Evolutionary conservation across 2,113 vertebrate species (phyloP).

Genomic region (Oxygymnocypris stewartii): DNA sequence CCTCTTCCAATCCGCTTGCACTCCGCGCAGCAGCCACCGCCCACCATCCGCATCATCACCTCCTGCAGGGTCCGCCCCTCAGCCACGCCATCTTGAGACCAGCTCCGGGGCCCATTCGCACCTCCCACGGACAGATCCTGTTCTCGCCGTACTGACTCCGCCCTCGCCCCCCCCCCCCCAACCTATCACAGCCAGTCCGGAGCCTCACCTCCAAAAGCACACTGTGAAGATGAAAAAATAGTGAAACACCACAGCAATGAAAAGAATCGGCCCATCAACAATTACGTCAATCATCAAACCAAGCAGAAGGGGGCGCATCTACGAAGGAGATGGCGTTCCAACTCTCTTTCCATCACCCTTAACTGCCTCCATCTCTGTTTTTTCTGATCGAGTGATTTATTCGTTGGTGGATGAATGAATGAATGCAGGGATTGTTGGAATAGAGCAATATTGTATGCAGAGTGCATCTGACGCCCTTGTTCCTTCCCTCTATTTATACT

Average conservation of each 20-base stretch:
- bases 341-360: slow-evolving; percentile 65
- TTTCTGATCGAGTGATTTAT: slow-evolving; percentile 58
- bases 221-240: slow-evolving; percentile 77
- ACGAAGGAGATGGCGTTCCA: slow-evolving; percentile 52
- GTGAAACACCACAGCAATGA: slow-evolving; percentile 65
- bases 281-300: slow-evolving; percentile 49
- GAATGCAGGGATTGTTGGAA: slow-evolving; percentile 53
- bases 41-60: slow-evolving; percentile 76
- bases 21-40: slow-evolving; percentile 73
- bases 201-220: slow-evolving; percentile 79
- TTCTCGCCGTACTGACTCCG: slow-evolving; percentile 89
- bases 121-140: slow-evolving; percentile 89
- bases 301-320: slow-evolving; percentile 59
- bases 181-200: slow-evolving; percentile 71
- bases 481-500: slow-evolving; percentile 57
- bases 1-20: slow-evolving; percentile 81
- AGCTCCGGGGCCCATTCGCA: slow-evolving; percentile 88
- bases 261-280: slow-evolving; percentile 55
- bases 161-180: too few species aligned
- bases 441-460: slow-evolving; percentile 63
- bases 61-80: slow-evolving; percentile 85
- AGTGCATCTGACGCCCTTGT: slow-evolving; percentile 65
- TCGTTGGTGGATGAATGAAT: slow-evolving; percentile 52
- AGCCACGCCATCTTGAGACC: slow-evolving; percentile 87
- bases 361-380: slow-evolving; percentile 57